Base-by-base conservation (phyloP, 2,113 vertebrate species). In the Pelusios castaneus region DNA sequence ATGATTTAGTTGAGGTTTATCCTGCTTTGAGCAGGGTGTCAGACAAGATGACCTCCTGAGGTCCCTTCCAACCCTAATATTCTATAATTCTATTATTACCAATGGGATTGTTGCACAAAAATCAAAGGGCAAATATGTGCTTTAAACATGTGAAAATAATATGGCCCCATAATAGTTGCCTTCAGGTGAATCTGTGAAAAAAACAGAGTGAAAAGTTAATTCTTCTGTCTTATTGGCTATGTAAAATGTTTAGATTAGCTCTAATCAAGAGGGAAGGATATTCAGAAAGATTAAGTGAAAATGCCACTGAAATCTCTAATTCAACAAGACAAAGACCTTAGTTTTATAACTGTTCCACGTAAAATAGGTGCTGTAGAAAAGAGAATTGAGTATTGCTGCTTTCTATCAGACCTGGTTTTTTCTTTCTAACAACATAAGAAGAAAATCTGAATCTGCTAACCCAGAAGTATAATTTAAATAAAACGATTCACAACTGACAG, bases 391-490 rank as follows among this genome's bases (percentile, higher is more conserved):
- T 76, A 45, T 27, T 76, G 25, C 41, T 45, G 87, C 93, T 95
- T 96, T 96, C 87, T 95, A 45, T 83, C 34, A 67, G 93, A 91
- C 94, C 92, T 96, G 91, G 45, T 82, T 92, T 90, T 95, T 94
- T 97, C 45, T 94, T 89, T 73, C 87, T 95, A 92, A 92, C 91
- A 78, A 58, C n/a, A 75, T 90, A 87, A 96, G 95, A 80, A 94
- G 95, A 95, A 96, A 95, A 97, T 89, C 94, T 94, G 90, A 94
- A 95, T 96, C 96, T 97, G 96, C 97, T 96, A 97, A 89, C 96
- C 94, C 88, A 86, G 94, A 88, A 91, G 82, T 95, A 95, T 97
- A 97, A 97, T 94, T 97, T 96, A 94, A 97, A 97, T 94, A 95
- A 90, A 75, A 95, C 80, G 58, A 60, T 97, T 97, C 95, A 94